Evolutionary conservation across 2,888 invertebrate genomes (phyloP).

Genomic region (Diadegma fenestrale): DNA sequence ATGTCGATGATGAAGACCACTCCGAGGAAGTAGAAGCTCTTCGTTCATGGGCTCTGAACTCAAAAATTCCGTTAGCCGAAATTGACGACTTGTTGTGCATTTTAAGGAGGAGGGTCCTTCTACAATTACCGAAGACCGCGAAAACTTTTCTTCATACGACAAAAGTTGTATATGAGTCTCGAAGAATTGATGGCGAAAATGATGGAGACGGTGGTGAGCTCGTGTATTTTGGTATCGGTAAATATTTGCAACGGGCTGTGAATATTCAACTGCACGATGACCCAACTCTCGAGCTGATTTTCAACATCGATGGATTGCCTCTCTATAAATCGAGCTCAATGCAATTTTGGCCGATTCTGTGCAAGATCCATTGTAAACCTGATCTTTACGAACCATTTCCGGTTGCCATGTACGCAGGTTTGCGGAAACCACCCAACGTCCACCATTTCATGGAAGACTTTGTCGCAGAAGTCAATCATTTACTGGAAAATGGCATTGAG

Average conservation of each 20-base stretch:
- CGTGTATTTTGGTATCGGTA: too few species aligned
- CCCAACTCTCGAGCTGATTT: not conserved
- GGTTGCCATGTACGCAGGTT: slow-evolving; percentile 8
- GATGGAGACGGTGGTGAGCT: slow-evolving; percentile 20
- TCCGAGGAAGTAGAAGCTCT: slow-evolving; percentile 27
- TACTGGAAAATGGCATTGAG: not conserved
- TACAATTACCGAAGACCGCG: slow-evolving; percentile 27
- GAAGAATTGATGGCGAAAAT: slow-evolving; percentile 17
- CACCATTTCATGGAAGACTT: not conserved
- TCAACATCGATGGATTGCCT: slow-evolving; percentile 31
- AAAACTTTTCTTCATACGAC: not conserved
- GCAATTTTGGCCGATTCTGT: slow-evolving; percentile 11
- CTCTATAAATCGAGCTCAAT: slow-evolving; percentile 1
- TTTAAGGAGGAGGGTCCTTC: slow-evolving; percentile 31
- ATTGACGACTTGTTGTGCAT: slow-evolving; percentile 32
- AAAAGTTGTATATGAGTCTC: not conserved
- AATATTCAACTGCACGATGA: slow-evolving; percentile 38
- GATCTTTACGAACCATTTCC: slow-evolving; percentile 4
- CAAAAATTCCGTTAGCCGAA: slow-evolving; percentile 19
- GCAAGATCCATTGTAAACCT: not conserved
- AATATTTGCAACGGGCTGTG: not conserved
- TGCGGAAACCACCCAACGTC: not conserved
- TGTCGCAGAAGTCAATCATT: not conserved
- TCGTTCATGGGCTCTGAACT: slow-evolving; percentile 42
- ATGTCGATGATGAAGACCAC: slow-evolving; percentile 22